Conservation (phyloP, 2,113 vertebrate genomes). For the Synodontis membranacea region DNA sequence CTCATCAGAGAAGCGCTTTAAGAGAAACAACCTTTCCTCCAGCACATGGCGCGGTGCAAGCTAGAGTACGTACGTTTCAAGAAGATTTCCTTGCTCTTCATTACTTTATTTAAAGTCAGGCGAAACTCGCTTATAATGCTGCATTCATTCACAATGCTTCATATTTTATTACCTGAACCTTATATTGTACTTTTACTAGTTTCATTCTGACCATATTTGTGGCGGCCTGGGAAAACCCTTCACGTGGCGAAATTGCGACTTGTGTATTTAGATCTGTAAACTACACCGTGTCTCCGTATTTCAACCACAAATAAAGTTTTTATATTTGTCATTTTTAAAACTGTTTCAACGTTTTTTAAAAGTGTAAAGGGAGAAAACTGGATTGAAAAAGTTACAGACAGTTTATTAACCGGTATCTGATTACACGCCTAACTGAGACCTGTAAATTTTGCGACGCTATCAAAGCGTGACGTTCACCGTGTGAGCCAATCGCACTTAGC, state of each 20-base stretch:
- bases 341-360: neutral
- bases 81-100: neutral
- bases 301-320: neutral
- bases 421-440: neutral
- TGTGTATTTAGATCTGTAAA: neutral
- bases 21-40: neutral
- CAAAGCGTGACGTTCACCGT: neutral
- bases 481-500: neutral
- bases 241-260: neutral
- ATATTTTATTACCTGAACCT: neutral
- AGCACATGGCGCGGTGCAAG: neutral
- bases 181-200: slow-evolving; percentile 2
- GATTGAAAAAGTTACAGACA: neutral
- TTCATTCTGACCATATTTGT: neutral
- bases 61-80: neutral
- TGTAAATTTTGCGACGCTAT: neutral
- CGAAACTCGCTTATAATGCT: neutral
- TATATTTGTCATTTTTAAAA: neutral
- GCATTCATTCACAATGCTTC: neutral
- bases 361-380: neutral
- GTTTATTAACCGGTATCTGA: neutral
- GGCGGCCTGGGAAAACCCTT: neutral
- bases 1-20: neutral
- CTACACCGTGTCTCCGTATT: neutral
- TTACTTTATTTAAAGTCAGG: neutral